phyloP scores from a whole-genome alignment of 2,888 invertebrate species.

The Synergus gifuensis region DNA sequence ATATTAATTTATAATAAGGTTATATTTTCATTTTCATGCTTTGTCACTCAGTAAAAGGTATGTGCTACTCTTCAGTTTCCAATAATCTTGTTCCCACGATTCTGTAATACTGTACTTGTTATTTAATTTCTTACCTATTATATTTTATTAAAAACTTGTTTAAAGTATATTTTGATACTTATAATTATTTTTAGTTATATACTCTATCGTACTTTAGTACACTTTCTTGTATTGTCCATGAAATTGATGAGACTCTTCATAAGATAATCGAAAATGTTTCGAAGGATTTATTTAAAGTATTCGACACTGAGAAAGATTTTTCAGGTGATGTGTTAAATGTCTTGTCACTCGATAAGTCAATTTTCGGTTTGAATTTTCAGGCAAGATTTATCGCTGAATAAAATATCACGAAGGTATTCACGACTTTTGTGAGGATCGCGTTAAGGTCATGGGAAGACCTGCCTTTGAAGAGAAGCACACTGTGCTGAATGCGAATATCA shows the following conservation, averaged over 20 bases:
- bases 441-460: constrained; percentile 44
- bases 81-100: background rate
- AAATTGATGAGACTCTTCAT: background rate
- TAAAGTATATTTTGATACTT: background rate
- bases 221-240: background rate
- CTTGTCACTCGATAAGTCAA: constrained; percentile 26
- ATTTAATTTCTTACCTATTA: background rate
- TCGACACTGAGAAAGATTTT: constrained; percentile 7
- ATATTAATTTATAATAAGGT: background rate
- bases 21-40: background rate
- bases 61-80: background rate
- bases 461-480: constrained; percentile 52
- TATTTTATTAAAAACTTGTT: background rate
- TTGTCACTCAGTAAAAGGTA: too few species aligned
- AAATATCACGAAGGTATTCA: constrained; percentile 35
- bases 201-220: background rate
- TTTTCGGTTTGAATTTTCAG: constrained; percentile 14
- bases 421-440: constrained; percentile 34
- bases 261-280: background rate
- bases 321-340: background rate
- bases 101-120: background rate
- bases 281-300: background rate
- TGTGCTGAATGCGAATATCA: constrained; percentile 47
- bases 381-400: constrained; percentile 2
- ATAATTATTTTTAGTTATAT: too few species aligned